These are phyloP conservation scores for Pseudomugil gertrudae DNA, from an alignment of 2,797 vertebrate species.

Conservation along the genomic window DNA sequence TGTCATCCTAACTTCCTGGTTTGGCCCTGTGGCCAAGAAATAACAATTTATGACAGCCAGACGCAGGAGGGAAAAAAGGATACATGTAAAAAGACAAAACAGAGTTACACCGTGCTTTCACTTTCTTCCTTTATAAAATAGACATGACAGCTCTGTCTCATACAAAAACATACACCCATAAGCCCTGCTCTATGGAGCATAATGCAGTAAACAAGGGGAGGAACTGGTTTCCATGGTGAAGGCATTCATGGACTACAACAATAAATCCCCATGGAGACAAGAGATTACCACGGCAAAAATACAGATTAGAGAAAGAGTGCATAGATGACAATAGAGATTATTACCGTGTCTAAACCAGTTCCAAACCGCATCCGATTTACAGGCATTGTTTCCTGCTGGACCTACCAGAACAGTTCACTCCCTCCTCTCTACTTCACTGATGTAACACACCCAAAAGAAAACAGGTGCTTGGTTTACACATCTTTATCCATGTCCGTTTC, in stretches of 20 bases:
- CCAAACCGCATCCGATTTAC: constrained; percentile 53
- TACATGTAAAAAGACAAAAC: background rate
- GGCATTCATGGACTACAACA: constrained; percentile 64
- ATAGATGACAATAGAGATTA: constrained; percentile 75
- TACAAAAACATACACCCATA: constrained; percentile 2
- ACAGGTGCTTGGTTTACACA: constrained; percentile 6
- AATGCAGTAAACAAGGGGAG: constrained; percentile 13
- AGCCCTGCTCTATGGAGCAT: background rate
- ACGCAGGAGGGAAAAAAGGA: background rate
- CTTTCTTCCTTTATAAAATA: constrained; percentile 14
- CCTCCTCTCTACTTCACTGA: constrained; percentile 6
- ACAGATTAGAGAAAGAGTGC: constrained; percentile 64
- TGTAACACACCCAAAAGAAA: constrained; percentile 12
- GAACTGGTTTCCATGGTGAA: constrained; percentile 52
- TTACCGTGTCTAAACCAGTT: constrained; percentile 60
- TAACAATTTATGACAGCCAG: constrained; percentile 33
- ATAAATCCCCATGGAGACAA: constrained; percentile 75
- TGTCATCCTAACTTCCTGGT: constrained; percentile 47
- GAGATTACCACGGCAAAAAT: constrained; percentile 75
- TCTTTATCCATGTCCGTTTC: background rate
- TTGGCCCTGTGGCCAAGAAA: constrained; percentile 36
- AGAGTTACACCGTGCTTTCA: background rate
- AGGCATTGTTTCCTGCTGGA: constrained; percentile 38
- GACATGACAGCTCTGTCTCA: constrained; percentile 3
- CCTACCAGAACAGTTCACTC: constrained; percentile 18